Evolutionary conservation across 2,888 invertebrate species (phyloP).

Genomic region (Morpho helenor): DNA sequence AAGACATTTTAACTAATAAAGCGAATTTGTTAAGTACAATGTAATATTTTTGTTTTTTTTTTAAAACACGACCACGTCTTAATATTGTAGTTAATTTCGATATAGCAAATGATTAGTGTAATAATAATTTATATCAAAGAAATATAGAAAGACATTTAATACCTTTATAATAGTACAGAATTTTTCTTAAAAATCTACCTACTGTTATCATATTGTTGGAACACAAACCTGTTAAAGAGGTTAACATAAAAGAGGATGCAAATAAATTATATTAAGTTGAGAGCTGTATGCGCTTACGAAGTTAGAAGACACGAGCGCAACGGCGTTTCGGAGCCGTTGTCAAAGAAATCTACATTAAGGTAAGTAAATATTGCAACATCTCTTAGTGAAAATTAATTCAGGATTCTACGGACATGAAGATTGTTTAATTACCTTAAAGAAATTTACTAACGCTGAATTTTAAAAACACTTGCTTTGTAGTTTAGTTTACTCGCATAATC

Average conservation of each 20-base stretch:
- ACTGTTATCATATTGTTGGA: neutral
- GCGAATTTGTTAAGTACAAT: no score
- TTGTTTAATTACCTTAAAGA: neutral
- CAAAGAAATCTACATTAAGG: neutral
- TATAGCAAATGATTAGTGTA: no score
- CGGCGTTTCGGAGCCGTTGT: neutral
- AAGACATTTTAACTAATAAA: no score
- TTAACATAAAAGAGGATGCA: neutral
- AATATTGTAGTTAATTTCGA: no score
- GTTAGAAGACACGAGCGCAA: neutral
- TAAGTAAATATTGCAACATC: neutral
- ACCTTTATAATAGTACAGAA: neutral
- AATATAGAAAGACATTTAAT: neutral
- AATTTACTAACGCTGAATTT: neutral
- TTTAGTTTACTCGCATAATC: no score
- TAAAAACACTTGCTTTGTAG: neutral
- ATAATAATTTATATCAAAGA: no score
- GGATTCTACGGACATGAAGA: slow-evolving; percentile 3
- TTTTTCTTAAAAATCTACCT: neutral
- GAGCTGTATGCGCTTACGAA: no score
- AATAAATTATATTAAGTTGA: neutral
- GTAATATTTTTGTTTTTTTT: no score
- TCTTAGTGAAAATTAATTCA: neutral
- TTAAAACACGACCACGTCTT: no score
- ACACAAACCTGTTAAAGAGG: neutral